Percentiles rank a stretch among this genome's conserved stretches.
Conservation (phyloP, 2,113 vertebrate species). For the Callipepla squamata region DNA sequence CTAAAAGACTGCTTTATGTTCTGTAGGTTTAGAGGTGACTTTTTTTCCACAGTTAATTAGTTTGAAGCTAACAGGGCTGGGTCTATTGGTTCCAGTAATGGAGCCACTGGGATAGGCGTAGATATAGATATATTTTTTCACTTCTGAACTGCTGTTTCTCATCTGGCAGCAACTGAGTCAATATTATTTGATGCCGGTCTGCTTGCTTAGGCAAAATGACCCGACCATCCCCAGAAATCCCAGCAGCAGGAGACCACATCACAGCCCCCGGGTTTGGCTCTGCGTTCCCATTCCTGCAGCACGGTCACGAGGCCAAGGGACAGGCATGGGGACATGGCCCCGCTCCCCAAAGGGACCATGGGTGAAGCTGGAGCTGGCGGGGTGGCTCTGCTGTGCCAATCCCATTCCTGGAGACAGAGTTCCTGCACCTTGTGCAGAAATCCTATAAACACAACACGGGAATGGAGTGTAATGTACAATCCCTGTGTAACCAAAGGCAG, state of each 20-base stretch:
- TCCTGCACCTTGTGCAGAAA: constrained; percentile 14
- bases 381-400: neutral
- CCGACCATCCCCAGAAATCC: neutral
- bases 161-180: constrained; percentile 66
- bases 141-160: constrained; percentile 47
- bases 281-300: neutral
- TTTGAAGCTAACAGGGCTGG: constrained; percentile 48
- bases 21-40: constrained; percentile 3
- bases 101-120: neutral
- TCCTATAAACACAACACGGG: neutral
- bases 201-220: constrained; percentile 5
- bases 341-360: neutral
- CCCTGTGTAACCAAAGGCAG: neutral
- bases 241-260: constrained; percentile 26
- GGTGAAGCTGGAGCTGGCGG: neutral
- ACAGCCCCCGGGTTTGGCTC: neutral
- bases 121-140: neutral
- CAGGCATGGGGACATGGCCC: neutral
- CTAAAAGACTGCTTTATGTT: constrained; percentile 62
- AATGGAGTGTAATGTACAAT: neutral
- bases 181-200: neutral
- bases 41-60: constrained; percentile 64
- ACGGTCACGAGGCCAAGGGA: accelerated
- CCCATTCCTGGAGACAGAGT: neutral
- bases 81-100: neutral